Conservation (phyloP, 2,113 vertebrate species). For the Pavo muticus region DNA sequence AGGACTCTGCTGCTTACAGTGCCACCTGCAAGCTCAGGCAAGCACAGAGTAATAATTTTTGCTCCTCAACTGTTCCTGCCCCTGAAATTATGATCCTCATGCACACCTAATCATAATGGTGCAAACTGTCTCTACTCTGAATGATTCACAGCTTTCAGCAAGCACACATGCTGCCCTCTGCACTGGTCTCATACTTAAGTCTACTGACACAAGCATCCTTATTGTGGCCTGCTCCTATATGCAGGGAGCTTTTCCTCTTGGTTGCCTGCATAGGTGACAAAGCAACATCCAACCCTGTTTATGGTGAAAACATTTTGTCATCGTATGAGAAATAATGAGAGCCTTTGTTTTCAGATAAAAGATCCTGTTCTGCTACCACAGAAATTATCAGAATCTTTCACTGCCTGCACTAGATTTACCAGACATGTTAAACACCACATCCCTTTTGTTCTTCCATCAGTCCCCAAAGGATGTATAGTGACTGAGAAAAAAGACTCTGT, state of each 20-base stretch:
- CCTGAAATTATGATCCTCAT: neutral
- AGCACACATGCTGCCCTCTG: neutral
- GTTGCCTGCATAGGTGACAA: neutral
- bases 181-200: neutral
- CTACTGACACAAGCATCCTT: neutral
- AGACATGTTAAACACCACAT: neutral
- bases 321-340: neutral
- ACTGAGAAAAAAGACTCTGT: neutral
- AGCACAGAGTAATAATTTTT: neutral
- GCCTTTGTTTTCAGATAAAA: neutral
- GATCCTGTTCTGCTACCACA: neutral
- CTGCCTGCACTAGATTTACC: neutral
- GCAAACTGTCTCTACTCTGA: neutral
- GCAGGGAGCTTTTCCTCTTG: neutral
- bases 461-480: neutral
- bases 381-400: neutral
- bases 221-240: neutral
- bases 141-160: neutral
- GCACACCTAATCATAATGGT: neutral
- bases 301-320: neutral
- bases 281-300: neutral
- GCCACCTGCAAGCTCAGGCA: neutral
- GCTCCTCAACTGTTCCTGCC: neutral
- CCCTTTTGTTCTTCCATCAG: neutral
- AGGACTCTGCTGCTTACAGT: neutral